Percentiles rank a stretch among this genome's conserved stretches.
These are phyloP conservation scores for Eupristina koningsbergeri DNA, from an alignment of 1,140 invertebrate genomes.

Conservation along the genomic window DNA sequence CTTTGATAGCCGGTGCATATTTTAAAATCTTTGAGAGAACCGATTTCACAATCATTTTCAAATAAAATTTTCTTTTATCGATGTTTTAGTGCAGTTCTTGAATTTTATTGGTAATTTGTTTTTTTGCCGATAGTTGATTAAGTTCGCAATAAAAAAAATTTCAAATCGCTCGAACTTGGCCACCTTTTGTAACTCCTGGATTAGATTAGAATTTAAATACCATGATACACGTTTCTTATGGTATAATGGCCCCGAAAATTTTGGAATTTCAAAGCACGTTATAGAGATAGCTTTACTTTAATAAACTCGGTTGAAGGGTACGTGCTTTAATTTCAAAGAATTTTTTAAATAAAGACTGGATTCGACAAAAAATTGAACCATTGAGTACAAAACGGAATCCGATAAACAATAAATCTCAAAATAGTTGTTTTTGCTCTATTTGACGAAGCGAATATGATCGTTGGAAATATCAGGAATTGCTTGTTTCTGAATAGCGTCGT, in stretches of 20 bases:
- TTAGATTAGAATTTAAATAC: not conserved
- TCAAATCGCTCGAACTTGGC: not conserved
- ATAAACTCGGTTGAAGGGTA: not conserved
- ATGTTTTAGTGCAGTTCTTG: not conserved
- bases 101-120: not conserved
- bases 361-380: not conserved
- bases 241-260: not conserved
- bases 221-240: not conserved
- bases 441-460: not conserved
- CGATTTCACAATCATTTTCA: not conserved
- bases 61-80: not conserved
- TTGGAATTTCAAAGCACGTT: not conserved
- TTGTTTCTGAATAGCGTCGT: not conserved
- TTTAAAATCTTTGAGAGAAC: not conserved
- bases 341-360: not conserved
- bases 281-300: not conserved
- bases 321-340: not conserved
- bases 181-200: not conserved
- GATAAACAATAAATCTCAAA: not conserved
- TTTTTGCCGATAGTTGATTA: not conserved
- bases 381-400: not conserved
- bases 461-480: not conserved
- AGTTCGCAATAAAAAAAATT: not conserved
- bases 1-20: not conserved
- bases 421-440: not conserved